Percentiles rank a stretch among this genome's conserved stretches.
Conservation (phyloP, 2,797 vertebrate species). For the Emydoidea blandingii region DNA sequence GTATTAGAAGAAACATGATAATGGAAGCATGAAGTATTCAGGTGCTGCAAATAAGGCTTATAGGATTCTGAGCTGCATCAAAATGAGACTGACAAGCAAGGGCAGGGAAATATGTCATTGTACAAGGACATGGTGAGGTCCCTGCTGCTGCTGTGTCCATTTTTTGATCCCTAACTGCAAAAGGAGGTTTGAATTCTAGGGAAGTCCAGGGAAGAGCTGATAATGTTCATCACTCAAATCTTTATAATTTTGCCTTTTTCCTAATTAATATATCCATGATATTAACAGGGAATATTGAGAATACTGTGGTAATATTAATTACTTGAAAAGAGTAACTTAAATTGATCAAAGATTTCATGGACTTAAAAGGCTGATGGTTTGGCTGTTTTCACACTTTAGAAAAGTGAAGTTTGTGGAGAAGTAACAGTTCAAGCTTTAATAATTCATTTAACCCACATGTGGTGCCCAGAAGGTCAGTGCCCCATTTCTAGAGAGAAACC, state of each 20-base stretch:
- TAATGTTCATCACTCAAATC: not conserved
- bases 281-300: not conserved
- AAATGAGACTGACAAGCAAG: not conserved
- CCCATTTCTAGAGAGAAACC: accelerated
- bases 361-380: not conserved
- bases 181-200: not conserved
- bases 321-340: not conserved
- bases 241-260: not conserved
- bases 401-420: not conserved
- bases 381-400: not conserved
- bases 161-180: not conserved
- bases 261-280: not conserved
- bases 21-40: not conserved
- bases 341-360: not conserved
- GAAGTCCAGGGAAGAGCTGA: not conserved
- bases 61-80: not conserved
- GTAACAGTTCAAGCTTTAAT: not conserved
- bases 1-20: not conserved
- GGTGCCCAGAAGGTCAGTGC: not conserved
- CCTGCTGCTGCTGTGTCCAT: not conserved
- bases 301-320: not conserved
- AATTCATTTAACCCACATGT: not conserved
- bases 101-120: not conserved
- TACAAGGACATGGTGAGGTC: not conserved
- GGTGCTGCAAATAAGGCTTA: not conserved